phyloP scores from a whole-genome alignment of 2,113 vertebrate genomes.

The Arizona elegans region DNA sequence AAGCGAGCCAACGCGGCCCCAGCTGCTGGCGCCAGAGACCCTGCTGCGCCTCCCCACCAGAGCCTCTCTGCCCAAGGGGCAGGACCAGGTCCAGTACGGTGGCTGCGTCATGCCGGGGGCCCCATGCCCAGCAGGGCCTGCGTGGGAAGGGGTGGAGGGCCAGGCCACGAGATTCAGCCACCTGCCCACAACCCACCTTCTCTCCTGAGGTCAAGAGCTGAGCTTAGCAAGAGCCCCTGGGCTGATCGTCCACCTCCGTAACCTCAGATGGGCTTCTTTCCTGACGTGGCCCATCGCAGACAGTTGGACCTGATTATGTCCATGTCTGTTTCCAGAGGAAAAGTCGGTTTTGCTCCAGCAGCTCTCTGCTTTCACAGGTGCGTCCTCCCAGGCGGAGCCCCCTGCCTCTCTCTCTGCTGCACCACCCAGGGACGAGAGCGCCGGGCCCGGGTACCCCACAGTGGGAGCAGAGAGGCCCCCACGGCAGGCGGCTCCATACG shows the following conservation, averaged over 20 bases:
- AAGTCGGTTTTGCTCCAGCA: not conserved
- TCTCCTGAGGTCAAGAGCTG: not conserved
- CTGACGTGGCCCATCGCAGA: not conserved
- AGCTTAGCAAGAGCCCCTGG: not conserved
- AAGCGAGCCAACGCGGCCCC: slow-evolving; percentile 69
- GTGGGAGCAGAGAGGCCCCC: slow-evolving; percentile 56
- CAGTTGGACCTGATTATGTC: not conserved
- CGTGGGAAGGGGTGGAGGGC: not conserved
- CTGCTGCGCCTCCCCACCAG: not conserved
- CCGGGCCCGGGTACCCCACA: slow-evolving; percentile 21
- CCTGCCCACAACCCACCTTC: fast-evolving
- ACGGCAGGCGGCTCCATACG: slow-evolving; percentile 63
- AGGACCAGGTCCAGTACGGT: slow-evolving; percentile 71
- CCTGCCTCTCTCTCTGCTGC: slow-evolving; percentile 26
- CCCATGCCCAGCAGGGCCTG: not conserved
- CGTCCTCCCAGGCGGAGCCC: slow-evolving; percentile 20
- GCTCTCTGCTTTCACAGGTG: not conserved
- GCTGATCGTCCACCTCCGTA: not conserved
- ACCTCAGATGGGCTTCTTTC: not conserved
- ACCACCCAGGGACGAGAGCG: slow-evolving; percentile 71
- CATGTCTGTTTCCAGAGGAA: not conserved
- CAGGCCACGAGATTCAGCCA: not conserved
- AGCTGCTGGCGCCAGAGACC: slow-evolving; percentile 58
- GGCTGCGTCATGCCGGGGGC: fast-evolving
- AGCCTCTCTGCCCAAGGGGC: slow-evolving; percentile 24